Conservation (phyloP, 2,888 invertebrate species). For the Apamea monoglypha region DNA sequence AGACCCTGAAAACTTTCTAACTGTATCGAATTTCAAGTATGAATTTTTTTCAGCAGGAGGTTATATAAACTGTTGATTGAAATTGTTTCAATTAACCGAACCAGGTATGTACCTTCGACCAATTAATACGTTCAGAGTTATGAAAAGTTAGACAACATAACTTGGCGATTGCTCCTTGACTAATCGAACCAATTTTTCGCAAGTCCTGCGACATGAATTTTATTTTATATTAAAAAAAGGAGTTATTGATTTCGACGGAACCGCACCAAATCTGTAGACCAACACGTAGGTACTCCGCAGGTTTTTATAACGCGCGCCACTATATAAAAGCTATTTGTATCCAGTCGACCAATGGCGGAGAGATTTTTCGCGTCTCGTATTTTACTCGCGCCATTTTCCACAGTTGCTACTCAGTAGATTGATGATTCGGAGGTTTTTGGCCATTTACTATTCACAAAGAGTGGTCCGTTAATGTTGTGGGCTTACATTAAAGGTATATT, state of each 20-base stretch:
- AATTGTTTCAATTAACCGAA: slow-evolving; percentile 39
- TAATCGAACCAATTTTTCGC: slow-evolving; percentile 12
- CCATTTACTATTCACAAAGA: slow-evolving; percentile 60
- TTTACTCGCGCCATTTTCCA: slow-evolving; percentile 56
- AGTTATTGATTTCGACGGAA: slow-evolving; percentile 25
- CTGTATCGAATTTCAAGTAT: slow-evolving; percentile 9
- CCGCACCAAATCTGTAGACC: slow-evolving; percentile 23
- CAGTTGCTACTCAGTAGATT: slow-evolving; percentile 55
- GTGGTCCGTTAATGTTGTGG: slow-evolving; percentile 54
- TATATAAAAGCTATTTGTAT: slow-evolving; percentile 62
- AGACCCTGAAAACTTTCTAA: slow-evolving; percentile 28
- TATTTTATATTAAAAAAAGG: slow-evolving; percentile 17
- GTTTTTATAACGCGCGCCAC: slow-evolving; percentile 44
- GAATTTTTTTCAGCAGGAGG: not conserved
- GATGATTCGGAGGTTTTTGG: slow-evolving; percentile 60
- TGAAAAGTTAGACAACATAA: not conserved
- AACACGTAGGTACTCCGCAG: slow-evolving; percentile 34
- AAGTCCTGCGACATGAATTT: slow-evolving; percentile 6
- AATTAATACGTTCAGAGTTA: slow-evolving; percentile 29
- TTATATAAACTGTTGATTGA: slow-evolving; percentile 37
- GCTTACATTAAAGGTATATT: slow-evolving; percentile 54
- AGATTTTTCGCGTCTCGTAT: slow-evolving; percentile 62
- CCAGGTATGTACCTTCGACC: not conserved
- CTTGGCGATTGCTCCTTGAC: not conserved
- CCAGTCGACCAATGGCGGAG: slow-evolving; percentile 59